Conservation (phyloP, 2,888 invertebrate genomes). For the Formica aserva region DNA sequence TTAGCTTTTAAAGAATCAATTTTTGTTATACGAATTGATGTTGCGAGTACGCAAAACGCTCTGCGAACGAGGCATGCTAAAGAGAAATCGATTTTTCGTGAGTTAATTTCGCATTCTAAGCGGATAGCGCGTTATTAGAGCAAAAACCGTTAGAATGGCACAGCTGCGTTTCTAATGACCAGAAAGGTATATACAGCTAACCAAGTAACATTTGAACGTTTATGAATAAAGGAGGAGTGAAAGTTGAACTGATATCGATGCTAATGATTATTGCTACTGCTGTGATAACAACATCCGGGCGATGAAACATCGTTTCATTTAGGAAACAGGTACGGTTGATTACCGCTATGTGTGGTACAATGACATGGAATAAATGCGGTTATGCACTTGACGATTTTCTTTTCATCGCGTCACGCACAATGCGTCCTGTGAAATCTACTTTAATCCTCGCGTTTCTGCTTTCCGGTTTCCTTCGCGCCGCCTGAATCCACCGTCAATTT, state of each 20-base stretch:
- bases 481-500: neutral
- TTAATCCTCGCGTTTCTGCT: conserved; percentile 59
- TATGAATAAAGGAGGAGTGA: conserved; percentile 45
- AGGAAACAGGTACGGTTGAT: conserved; percentile 58
- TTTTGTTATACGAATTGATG: neutral
- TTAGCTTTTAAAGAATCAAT: neutral
- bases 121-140: conserved; percentile 41
- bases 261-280: conserved; percentile 37
- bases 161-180: conserved; percentile 48
- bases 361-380: conserved; percentile 59
- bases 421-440: conserved; percentile 65
- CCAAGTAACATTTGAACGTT: conserved; percentile 62
- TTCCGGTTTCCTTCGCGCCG: conserved; percentile 42
- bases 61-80: neutral
- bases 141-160: conserved; percentile 30
- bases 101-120: conserved; percentile 65
- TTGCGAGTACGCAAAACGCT: neutral
- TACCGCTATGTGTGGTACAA: conserved; percentile 46
- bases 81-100: conserved; percentile 41
- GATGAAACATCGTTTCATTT: conserved; percentile 68
- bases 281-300: conserved; percentile 20
- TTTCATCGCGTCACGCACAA: conserved; percentile 69
- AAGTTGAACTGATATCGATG: conserved; percentile 15
- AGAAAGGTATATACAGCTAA: neutral
- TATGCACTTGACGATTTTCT: conserved; percentile 67